Base-by-base conservation (phyloP, 2,888 invertebrate species). In the Habroteleia sp. region DNA sequence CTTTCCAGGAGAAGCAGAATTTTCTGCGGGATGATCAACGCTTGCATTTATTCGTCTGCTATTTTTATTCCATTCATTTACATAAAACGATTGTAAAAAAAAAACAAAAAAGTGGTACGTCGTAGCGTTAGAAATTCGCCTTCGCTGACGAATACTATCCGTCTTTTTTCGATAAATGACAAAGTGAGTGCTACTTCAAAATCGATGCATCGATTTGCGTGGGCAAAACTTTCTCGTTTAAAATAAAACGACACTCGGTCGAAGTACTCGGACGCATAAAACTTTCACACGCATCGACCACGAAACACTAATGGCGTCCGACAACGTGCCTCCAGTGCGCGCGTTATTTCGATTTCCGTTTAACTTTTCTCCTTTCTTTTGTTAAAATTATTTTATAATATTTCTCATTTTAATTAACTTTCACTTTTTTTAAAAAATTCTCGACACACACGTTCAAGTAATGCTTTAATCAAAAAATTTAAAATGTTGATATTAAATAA, bases 201-300 rank as follows among this genome's bases (percentile, higher is more conserved):
- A 46, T 66, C 39, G 20, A 46, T 39, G 14, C 46, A 46, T 56
- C 31, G 54, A 44, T 46, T 46, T 10, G n/a, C 10, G n/a, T 13
- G 11, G 31, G 8, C 23, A 39, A 39, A 56, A 56, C 56, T 39
- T 65, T 56, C 23, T 25, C 39, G 25, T 66, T 56, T 14, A 35
- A 48, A 68, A 68, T 46, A 48, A 58, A 48, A 48, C 48, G 54
- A 54, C 29, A 17, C 5, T 29, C 17, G 17, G 20, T 17, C 33
- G 37, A 42, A 54, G 52, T 16, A 48, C 58, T 54, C 39, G 52
- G 42, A 52, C 56, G 62, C 60, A 48, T 48, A 66, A 72, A 62
- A 68, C 48, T 68, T 68, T 66, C 46, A 58, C 56, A 58, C 46
- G 23, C 39, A 68, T 58, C 41, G 56, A 46, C 48, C 48, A 11